Base-by-base conservation (phyloP, 2,113 vertebrate species). In the Rhabdomys dilectus region DNA sequence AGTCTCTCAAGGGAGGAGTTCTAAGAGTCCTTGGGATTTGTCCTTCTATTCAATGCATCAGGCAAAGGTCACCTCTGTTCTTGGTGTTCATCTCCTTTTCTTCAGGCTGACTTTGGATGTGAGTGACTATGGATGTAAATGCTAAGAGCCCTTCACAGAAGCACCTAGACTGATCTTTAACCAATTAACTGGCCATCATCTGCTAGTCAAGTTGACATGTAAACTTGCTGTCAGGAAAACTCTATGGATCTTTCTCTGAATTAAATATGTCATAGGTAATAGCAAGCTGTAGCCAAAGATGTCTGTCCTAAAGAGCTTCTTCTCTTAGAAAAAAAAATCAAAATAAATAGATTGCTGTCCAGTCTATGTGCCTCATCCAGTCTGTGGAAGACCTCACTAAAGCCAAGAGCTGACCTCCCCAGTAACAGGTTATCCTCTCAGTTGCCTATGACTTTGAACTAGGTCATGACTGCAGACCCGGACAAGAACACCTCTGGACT, bases 171-270 rank as follows among this genome's bases (percentile, higher is more conserved):
- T 34, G 15, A 22, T 6, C 0, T 56, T 31, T 10, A 75, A 39
- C 68, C n/a, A 39, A 24, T 39, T 0, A 4, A 3, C 60, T 4
- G 9, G 56, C 31, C 0, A 1, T 11, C 2, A 0, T 0, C 5
- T 19, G 3, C 11, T 31, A 2, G 31, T 24, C 17, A 4, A 16
- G 7, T 1, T 39, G 64, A 31, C 2, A 0, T 4, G 0, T 5
- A 7, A 16, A 34, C 11, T 53, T 16, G 17, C 36, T 24, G 13
- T n/a, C 24, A 9, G 10, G 22, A 4, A 29, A 66, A 81, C 66
- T 36, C 31, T 68, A 36, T 36, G 66, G 3, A 11, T 5, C 5
- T 45, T 16, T 80, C 70, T 39, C 45, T 36, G 7, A 4, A n/a
- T 12, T 53, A 84, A 80, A 91, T 51, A 16, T 5, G 17, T 51